Evolutionary conservation across 2,888 invertebrate genomes (phyloP).

Genomic region (Lymantria dispar): DNA sequence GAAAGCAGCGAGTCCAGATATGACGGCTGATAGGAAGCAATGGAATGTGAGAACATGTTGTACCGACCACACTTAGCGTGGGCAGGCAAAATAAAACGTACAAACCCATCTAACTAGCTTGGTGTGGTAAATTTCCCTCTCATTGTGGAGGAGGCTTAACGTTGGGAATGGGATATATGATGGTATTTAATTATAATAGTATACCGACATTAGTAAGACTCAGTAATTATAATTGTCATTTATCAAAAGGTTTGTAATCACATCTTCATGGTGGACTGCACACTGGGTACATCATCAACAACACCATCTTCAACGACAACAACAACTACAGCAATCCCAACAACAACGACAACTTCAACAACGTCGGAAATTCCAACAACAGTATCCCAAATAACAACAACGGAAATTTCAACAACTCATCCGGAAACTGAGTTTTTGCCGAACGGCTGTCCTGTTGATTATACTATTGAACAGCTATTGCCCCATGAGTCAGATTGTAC

Average conservation of each 20-base stretch:
- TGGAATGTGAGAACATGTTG: too few relatives aligned
- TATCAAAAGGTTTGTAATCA: slow-evolving; percentile 5
- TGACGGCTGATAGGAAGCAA: too few relatives aligned
- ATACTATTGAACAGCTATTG: slow-evolving; percentile 33
- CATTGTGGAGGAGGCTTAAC: too few relatives aligned
- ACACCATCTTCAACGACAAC: slow-evolving; percentile 1
- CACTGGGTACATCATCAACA: neutral
- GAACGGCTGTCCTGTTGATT: slow-evolving; percentile 46
- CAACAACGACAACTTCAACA: slow-evolving; percentile 5
- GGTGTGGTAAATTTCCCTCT: too few relatives aligned
- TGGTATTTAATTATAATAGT: too few relatives aligned
- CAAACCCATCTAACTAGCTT: too few relatives aligned
- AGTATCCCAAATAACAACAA: slow-evolving; percentile 7
- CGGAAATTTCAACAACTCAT: slow-evolving; percentile 3
- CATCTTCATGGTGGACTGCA: slow-evolving; percentile 6
- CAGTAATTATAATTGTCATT: neutral
- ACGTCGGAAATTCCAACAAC: slow-evolving; percentile 7
- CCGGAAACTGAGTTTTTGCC: slow-evolving; percentile 22
- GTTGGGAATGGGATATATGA: too few relatives aligned
- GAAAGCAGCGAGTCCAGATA: too few relatives aligned
- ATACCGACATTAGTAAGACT: too few relatives aligned
- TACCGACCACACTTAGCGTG: too few relatives aligned
- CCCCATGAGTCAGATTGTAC: slow-evolving; percentile 51
- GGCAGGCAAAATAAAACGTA: too few relatives aligned
- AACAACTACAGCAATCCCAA: neutral